phyloP scores from a whole-genome alignment of 2,113 vertebrate species.

The Arvicanthis niloticus region DNA sequence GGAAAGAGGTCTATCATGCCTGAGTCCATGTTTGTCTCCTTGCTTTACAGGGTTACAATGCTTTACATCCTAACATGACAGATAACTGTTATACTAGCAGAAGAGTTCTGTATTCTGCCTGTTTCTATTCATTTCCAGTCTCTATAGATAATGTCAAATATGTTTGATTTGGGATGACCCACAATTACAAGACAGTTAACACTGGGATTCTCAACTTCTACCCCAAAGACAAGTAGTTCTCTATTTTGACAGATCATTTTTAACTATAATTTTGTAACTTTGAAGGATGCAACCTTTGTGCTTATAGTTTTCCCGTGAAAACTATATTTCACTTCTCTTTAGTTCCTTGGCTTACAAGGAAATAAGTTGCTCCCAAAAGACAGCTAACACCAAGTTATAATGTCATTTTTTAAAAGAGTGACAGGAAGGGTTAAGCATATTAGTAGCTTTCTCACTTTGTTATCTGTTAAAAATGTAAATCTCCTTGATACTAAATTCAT shows the following conservation, averaged over 20 bases:
- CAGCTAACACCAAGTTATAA: background rate
- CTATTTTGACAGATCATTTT: slow-evolving; percentile 2
- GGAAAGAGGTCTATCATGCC: background rate
- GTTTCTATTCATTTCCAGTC: background rate
- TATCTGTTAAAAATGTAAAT: background rate
- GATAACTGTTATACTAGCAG: background rate
- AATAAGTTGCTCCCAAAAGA: background rate
- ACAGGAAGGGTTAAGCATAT: background rate
- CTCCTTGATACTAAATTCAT: background rate
- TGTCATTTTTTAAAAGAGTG: background rate
- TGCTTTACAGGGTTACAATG: background rate
- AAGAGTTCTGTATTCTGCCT: background rate
- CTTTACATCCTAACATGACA: background rate
- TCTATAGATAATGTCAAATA: background rate
- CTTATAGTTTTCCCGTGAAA: slow-evolving; percentile 22
- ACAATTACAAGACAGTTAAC: slow-evolving; percentile 30
- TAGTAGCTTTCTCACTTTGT: background rate
- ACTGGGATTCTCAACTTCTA: slow-evolving; percentile 7
- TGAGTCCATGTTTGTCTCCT: background rate
- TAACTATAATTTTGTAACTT: background rate
- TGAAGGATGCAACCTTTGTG: background rate
- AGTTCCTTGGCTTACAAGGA: slow-evolving; percentile 19
- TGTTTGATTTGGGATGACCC: slow-evolving; percentile 30
- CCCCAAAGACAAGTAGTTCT: background rate
- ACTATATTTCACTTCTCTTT: background rate